These are phyloP conservation scores for Cheiracanthium punctorium DNA, from an alignment of 2,888 invertebrate genomes.

Conservation along the genomic window DNA sequence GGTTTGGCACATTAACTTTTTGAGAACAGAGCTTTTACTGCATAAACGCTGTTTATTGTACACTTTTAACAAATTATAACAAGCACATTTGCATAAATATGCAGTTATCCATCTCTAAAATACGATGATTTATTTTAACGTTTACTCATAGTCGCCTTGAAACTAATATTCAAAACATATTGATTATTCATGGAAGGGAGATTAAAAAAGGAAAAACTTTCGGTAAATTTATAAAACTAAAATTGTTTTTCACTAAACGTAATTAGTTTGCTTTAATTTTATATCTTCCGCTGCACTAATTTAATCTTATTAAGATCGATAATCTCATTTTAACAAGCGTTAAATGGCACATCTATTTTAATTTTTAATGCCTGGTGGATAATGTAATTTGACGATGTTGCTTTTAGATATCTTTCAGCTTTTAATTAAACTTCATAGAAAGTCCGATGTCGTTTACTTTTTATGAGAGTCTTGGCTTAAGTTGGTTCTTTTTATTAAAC, in stretches of 20 bases:
- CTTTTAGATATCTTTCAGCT: background rate
- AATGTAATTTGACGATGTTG: background rate
- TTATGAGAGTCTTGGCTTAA: no score
- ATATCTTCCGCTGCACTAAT: conserved; percentile 2
- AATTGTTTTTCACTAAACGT: background rate
- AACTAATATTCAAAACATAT: background rate
- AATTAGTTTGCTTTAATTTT: conserved; percentile 6
- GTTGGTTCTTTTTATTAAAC: no score
- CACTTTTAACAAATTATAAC: no score
- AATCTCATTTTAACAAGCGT: conserved; percentile 3
- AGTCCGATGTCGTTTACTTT: background rate
- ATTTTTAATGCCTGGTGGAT: background rate
- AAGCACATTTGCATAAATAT: no score
- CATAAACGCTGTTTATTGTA: no score
- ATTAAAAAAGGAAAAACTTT: no score
- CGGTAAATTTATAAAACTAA: background rate
- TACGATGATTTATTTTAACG: no score
- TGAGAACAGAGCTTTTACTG: no score
- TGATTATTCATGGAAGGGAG: background rate
- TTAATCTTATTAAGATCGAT: conserved; percentile 1
- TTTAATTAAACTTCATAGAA: background rate
- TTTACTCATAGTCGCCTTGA: background rate
- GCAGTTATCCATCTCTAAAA: no score
- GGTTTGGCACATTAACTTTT: no score
- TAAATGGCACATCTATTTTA: background rate